Conservation (phyloP, 2,797 vertebrate species). For the Glossophaga mutica region DNA sequence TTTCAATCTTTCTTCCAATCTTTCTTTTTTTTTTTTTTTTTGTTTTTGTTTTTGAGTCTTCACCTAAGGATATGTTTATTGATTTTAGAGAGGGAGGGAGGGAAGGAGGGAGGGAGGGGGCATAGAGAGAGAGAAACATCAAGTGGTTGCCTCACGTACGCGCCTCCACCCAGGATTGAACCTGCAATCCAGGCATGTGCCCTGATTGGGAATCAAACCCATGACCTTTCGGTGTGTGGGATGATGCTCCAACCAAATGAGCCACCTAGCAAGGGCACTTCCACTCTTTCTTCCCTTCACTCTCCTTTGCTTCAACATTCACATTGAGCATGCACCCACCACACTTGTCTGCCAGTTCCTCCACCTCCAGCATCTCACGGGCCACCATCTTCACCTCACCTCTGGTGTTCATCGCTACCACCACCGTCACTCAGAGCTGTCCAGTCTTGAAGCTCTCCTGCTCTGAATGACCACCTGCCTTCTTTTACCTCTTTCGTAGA, state of each 20-base stretch:
- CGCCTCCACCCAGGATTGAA: background rate
- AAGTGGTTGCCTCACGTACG: background rate
- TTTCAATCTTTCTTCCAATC: background rate
- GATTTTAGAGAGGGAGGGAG: background rate
- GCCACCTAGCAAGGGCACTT: background rate
- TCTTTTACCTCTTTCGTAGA: background rate
- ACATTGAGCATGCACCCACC: background rate
- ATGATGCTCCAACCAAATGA: background rate
- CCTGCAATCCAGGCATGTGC: background rate
- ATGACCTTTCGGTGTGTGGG: background rate
- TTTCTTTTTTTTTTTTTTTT: background rate
- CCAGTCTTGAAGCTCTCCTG: background rate
- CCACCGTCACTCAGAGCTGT: background rate
- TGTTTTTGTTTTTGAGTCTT: background rate
- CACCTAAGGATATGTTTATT: background rate
- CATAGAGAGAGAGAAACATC: background rate
- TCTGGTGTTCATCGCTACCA: no score
- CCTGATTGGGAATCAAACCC: background rate
- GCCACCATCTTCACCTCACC: background rate
- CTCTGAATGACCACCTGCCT: background rate
- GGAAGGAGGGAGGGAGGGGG: no score
- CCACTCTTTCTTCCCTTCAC: background rate
- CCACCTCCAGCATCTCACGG: background rate
- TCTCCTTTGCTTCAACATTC: background rate
- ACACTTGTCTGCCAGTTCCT: background rate